Base-by-base conservation (phyloP, 1,140 invertebrate species). In the Drosophila mauritiana region DNA sequence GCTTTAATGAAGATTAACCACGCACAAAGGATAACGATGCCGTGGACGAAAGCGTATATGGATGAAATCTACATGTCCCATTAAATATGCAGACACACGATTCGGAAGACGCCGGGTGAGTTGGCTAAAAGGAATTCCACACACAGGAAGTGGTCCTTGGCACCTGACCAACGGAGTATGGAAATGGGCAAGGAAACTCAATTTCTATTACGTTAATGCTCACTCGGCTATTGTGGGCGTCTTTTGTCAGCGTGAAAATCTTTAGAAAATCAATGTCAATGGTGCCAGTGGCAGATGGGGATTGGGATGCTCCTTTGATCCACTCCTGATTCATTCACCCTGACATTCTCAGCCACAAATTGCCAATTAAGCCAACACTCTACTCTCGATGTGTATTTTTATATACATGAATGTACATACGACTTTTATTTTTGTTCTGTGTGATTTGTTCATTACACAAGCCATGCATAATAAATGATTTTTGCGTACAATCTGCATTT, bases 51-150 rank as follows among this genome's bases (percentile, higher is more conserved):
- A n/a, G 17, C 17, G 12, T 56, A 22, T 37, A 63, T 46, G 34
- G 39, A 84, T 77, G 59, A 65, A 80, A 80, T 68, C 55, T 57
- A 37, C 65, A 80, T 76, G 57, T 68, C 69, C 55, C 61, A 83
- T 76, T 64, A 65, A 67, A 72, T 77, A 68, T 80, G 77, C 77
- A 64, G 37, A 39, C 48, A 20, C 73, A 78, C 73, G 73, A 80
- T 68, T 69, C 59, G 46, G 43, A 73, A 57, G 37, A 15, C 37
- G 37, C 34, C 31, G 31, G 40, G 31, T 22, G 27, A 58, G 31
- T 45, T 40, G 61, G 46, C 46, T 43, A 39, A 74, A 74, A 49
- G 59, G 43, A 82, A 54, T 39, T 56, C 25, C 63, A 39, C 25
- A 52, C 20, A n/a, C 27, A 31, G 49, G 63, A 67, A 31, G 63